Conservation (phyloP, 1,140 invertebrate species). For the Rhynchophorus ferrugineus region DNA sequence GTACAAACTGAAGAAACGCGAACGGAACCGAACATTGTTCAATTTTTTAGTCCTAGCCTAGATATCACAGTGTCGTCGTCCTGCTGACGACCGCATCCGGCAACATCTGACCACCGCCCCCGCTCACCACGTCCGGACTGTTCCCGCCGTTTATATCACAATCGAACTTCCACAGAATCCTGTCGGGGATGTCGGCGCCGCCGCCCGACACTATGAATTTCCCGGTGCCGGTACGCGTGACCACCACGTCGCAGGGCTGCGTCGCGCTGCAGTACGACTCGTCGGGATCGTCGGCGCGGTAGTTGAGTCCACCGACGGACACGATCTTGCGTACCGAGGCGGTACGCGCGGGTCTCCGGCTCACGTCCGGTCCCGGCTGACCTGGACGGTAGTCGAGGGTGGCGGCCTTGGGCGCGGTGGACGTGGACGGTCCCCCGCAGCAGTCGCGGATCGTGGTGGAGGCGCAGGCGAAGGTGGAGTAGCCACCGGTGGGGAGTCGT, state of each 20-base stretch:
- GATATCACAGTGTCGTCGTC: slow-evolving; percentile 41
- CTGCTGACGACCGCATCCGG: slow-evolving; percentile 35
- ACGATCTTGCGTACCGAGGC: slow-evolving; percentile 12
- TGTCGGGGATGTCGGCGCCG: slow-evolving; percentile 29
- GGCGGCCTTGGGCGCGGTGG: slow-evolving; percentile 24
- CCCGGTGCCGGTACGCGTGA: slow-evolving; percentile 21
- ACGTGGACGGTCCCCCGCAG: slow-evolving; percentile 38
- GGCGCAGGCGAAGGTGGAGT: slow-evolving; percentile 32
- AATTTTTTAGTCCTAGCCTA: slow-evolving; percentile 10
- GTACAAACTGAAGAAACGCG: too few species aligned
- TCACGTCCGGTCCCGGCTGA: slow-evolving; percentile 28
- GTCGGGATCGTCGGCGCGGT: slow-evolving; percentile 2
- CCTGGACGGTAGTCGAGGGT: slow-evolving; percentile 34
- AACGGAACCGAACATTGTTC: too few species aligned
- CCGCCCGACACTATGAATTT: slow-evolving; percentile 15
- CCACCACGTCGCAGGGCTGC: slow-evolving; percentile 16
- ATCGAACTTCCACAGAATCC: slow-evolving; percentile 41
- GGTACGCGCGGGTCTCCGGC: slow-evolving; percentile 8
- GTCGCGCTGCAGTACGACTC: slow-evolving; percentile 6
- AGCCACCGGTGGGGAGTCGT: slow-evolving; percentile 31
- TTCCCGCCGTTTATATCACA: slow-evolving; percentile 38
- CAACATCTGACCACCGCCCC: slow-evolving; percentile 27
- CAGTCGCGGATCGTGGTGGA: slow-evolving; percentile 37
- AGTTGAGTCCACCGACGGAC: slow-evolving; percentile 9
- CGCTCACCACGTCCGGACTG: slow-evolving; percentile 37